Evolutionary conservation across 64 coral and sea anemone genomes (phyloP), one percentile per base, ranked within the genome.

Genomic region (Pocillopora verrucosa): DNA sequence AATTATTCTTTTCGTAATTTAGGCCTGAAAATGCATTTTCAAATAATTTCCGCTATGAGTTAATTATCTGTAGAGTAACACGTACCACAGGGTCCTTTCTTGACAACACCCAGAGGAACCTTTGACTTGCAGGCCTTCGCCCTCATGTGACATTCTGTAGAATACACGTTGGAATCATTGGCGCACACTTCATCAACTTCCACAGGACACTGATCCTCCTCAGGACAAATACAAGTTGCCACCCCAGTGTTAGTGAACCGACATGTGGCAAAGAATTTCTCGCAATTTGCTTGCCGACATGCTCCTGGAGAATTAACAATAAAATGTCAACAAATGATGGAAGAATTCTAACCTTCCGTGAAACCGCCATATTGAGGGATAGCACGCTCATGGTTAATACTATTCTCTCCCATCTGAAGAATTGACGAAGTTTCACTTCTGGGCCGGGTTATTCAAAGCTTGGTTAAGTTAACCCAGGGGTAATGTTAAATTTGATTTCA

Each of bases 81-180:
- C 92, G 75, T 88, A 94, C 93, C 77, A 59, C 93, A 94, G 3
- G 75, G 76, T 64, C 89, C 93, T 34, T 60, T 88, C 60, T 79
- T 77, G 13, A 91, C 77, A 10, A 91, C 76, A 67, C 57, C 34
- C 7, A 94, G 67, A 0, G 78, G 59, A 35, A 80, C 80, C 35
- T 41, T 86, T 2, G 34, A 16, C n/a, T 36, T 56, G 56, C 93
- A 94, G 9, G 93, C 76, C 36, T 87, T 76, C 13, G 75, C 84
- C 17, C 59, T 91, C 93, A 94, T 87, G 59, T 91, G 93, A 12
- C 93, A 94, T 65, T 90, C 89, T 58, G 70, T 88, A 37, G 19
- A 15, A 34, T 94, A 94, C 24, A 77, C 64, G 22, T 76, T 86
- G 13, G 36, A n/a, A 45, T 94, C 88, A 75, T 61, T 91, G 2